Evolutionary conservation across 2,888 invertebrate genomes (phyloP), one percentile per base, ranked within the genome.

Genomic region (Drosophila tripunctata): DNA sequence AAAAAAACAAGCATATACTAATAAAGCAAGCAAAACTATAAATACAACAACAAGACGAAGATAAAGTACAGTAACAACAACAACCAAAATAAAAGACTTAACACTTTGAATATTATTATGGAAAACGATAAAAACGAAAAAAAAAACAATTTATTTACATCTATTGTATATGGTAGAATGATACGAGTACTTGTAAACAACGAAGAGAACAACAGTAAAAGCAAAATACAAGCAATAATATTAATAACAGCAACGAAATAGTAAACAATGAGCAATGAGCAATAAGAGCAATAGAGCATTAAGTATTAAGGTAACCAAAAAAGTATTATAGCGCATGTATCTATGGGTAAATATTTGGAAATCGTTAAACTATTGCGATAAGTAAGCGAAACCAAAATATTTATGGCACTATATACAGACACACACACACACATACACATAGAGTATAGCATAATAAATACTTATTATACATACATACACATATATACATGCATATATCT

Each of bases 1-100:
- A 35, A 22, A 5, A 38, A 50, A 27, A 55, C 7, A 19, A 56
- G 4, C 3, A 41, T 48, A 5, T 40, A 47, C 35, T 44, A 54
- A 65, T 40, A 48, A 22, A 47, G 17, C 40, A 44, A 48, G 6
- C n/a, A 47, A 43, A 51, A 30, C 31, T 50, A 31, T 36, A 56
- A 65, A 38, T 55, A 55, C 50, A 65, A 65, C 55, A 79, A 62
- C 60, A 65, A 70, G 22, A 68, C 47, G 64, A 73, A 60, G 55
- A 77, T 58, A 43, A 14, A 61, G 54, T 77, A 51, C 14, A 60
- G 50, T 33, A 69, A 65, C 55, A 70, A 78, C 76, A 82, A 74
- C 83, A 80, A 86, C 67, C 68, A 83, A 81, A 87, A 84, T 84
- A 84, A 82, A 82, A 82, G 81, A 82, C 81, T 82, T 87, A 80